Evolutionary conservation across 2,113 vertebrate species (phyloP), one percentile per base, ranked within the genome.

Genomic region (Apteryx mantelli): DNA sequence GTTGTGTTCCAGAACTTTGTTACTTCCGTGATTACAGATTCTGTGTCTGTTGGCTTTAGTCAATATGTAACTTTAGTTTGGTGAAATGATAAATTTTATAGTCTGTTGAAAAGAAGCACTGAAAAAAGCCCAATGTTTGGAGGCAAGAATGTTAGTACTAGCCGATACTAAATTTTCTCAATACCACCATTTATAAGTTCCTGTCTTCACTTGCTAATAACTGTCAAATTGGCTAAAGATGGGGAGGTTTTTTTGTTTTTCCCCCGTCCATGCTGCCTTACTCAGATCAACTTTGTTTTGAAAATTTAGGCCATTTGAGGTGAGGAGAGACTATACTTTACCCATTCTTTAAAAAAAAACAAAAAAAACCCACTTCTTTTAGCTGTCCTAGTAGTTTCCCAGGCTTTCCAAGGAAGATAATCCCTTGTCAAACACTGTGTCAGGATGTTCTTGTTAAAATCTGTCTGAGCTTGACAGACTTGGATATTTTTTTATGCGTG

Each of bases 221-320:
- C 82, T 86, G 46, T 88, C 50, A 81, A 60, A 66, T 38, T 22
- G 48, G 82, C 44, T 86, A 18, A 66, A 85, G 48, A 5, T 38
- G 66, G 28, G 14, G 53, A 48, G 53, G 50, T 55, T 38, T 21
- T 76, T 73, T 8, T 64, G 28, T 69, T 6, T 36, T 60, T 73
- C 22, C 16, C 26, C 56, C 69, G 44, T 89, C 15, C 85, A 63
- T 74, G 63, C 85, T 88, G 58, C 58, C 70, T 82, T 80, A 36
- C 26, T 88, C 75, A 93, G 75, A 58, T 63, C 50, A 90, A 70
- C 44, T 86, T 84, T 75, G 14, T 88, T 86, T 58, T 93, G 82
- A 88, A 83, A 96, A 83, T n/a, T n/a, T 86, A 87, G 94, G 79
- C 50, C 26, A 25, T 86, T 77, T 80, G 71, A 94, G 85, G 75